Percentiles rank a stretch among this genome's conserved stretches.
Conservation (phyloP, 2,113 vertebrate genomes). For the Cranoglanis bouderius region DNA sequence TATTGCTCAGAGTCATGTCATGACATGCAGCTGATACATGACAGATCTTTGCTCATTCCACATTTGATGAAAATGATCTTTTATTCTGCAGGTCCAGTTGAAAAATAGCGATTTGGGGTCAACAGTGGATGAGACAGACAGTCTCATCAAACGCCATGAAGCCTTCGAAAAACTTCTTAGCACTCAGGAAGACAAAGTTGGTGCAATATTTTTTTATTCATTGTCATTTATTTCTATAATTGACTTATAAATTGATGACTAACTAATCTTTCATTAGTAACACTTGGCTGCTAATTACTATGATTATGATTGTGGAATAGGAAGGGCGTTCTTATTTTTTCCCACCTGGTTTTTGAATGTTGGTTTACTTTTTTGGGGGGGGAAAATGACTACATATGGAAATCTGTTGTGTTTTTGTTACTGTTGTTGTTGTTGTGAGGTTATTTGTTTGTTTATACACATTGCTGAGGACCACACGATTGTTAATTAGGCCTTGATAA, state of each 20-base stretch:
- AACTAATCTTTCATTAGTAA: neutral
- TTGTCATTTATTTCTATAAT: neutral
- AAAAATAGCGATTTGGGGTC: conserved; percentile 77
- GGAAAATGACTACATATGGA: neutral
- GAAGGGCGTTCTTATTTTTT: neutral
- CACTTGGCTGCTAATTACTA: neutral
- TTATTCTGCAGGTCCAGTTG: conserved; percentile 76
- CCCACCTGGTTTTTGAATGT: neutral
- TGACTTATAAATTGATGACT: neutral
- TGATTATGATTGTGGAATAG: neutral
- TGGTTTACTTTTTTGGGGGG: neutral
- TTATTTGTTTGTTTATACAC: neutral
- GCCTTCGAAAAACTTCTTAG: conserved; percentile 86
- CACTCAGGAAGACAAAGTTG: conserved; percentile 87
- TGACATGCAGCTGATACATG: neutral
- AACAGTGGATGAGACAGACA: conserved; percentile 81
- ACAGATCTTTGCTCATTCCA: neutral
- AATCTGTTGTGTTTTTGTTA: neutral
- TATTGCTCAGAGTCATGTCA: neutral
- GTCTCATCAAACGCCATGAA: conserved; percentile 80
- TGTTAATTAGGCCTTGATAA: neutral
- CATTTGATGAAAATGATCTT: no score
- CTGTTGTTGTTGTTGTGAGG: neutral
- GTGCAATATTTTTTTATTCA: neutral
- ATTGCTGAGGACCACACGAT: neutral